phyloP scores from a whole-genome alignment of 2,113 vertebrate genomes.

The Corydoras maculifer region DNA sequence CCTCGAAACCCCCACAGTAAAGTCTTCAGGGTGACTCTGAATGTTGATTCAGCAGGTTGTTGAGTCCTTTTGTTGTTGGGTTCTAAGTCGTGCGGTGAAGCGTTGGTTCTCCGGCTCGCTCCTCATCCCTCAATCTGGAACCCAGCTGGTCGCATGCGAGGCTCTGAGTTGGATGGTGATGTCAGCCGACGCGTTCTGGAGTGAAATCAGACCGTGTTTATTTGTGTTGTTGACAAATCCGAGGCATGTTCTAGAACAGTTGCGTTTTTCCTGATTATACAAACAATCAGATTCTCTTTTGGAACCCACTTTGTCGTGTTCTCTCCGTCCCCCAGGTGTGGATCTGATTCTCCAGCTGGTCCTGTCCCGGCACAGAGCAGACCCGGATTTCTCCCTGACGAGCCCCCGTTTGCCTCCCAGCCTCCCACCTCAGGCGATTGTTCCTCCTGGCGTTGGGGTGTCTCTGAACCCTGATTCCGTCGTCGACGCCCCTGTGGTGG shows the following conservation, averaged over 20 bases:
- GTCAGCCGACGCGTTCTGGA: conserved; percentile 10
- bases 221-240: neutral
- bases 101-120: no score
- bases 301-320: conserved; percentile 32
- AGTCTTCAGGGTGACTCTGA: no score
- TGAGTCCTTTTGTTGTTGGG: no score
- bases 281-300: conserved; percentile 7
- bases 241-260: neutral
- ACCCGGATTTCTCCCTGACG: conserved; percentile 53
- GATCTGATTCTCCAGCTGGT: conserved; percentile 84
- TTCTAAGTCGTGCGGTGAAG: no score
- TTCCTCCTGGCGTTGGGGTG: conserved; percentile 66
- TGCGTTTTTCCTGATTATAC: neutral
- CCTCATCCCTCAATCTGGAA: conserved; percentile 49
- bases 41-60: no score
- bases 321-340: conserved; percentile 73
- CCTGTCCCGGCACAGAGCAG: conserved; percentile 66
- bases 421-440: conserved; percentile 62
- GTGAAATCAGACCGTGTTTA: conserved; percentile 28
- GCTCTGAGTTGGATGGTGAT: neutral
- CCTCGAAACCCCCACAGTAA: no score
- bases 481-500: conserved; percentile 67
- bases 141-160: conserved; percentile 47
- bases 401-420: conserved; percentile 48
- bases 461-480: conserved; percentile 64